Evolutionary conservation across 2,797 vertebrate genomes (phyloP), one percentile per base, ranked within the genome.

Genomic region (Strix occidentalis): DNA sequence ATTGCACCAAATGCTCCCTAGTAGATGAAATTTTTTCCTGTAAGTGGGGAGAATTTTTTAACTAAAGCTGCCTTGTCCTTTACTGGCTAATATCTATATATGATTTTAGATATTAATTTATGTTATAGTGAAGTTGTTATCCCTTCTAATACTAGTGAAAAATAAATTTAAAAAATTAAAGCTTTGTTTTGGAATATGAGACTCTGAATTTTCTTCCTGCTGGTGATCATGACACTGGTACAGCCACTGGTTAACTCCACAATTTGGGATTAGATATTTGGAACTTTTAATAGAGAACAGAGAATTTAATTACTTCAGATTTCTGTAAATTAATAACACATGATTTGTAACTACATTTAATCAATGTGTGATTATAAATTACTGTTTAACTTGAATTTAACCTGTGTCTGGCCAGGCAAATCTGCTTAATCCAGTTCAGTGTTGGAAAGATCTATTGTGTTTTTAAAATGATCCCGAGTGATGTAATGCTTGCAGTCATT

Each of bases 331-430:
- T 77, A 82, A 16, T 75, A 87, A 33, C 13, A 48, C 0, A 0
- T 48, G 51, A 86, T 88, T 88, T 93, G 29, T 33, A 91, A 64
- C 54, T 51, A 13, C 25, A 68, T 89, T 92, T 90, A 88, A 33
- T 79, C 72, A 79, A 35, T 26, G 13, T 60, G 26, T 56, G 51
- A 53, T 84, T 88, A 90, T 75, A 93, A 84, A 89, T 51, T 46
- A 72, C n/a, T 61, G 21, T 66, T 89, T 87, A 86, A 83, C 23
- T 51, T 66, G 63, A 65, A 81, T 84, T 94, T 95, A 88, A 90
- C 74, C 23, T 79, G 16, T 75, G 41, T 53, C 48, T 83, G 43
- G 11, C 60, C 25, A 58, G 56, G 68, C 14, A 96, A 87, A 84
- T 74, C 54, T 64, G 29, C 28, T 90, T 93, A 85, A 93, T 87